A percentile compares a stretch with the other conserved stretches of the same genome.
phyloP scores from a whole-genome alignment of 2,888 invertebrate genomes.

The Lasius platythorax region DNA sequence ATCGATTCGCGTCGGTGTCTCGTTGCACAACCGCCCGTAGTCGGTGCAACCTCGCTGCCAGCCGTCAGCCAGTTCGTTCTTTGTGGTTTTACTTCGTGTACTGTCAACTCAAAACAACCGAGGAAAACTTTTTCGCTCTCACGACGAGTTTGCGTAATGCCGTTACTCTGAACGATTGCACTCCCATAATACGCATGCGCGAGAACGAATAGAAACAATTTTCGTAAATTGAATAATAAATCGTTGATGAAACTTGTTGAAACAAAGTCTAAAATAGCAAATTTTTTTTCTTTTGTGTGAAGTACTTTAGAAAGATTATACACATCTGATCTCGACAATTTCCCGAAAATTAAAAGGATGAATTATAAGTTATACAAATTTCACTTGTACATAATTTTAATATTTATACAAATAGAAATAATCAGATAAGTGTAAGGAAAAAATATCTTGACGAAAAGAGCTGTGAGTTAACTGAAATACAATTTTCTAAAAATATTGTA shows the following conservation, averaged over 20 bases:
- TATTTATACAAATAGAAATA: neutral
- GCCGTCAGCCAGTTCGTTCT: conserved; percentile 43
- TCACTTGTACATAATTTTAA: neutral
- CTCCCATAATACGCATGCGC: neutral
- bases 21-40: conserved; percentile 39
- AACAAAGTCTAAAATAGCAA: neutral
- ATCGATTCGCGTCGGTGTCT: conserved; percentile 50
- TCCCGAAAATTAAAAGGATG: neutral
- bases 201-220: neutral
- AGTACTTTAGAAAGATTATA: neutral
- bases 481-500: neutral
- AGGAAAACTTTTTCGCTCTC: conserved; percentile 23
- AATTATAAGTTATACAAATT: neutral
- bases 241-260: neutral
- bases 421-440: neutral
- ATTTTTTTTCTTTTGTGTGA: neutral
- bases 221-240: neutral
- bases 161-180: conserved; percentile 11
- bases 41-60: conserved; percentile 23
- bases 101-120: conserved; percentile 21
- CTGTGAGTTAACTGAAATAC: neutral
- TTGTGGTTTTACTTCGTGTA: conserved; percentile 39
- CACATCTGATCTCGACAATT: neutral
- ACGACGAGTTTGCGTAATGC: conserved; percentile 6
- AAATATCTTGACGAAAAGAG: neutral